These are phyloP conservation scores for Gari tellinella DNA, from an alignment of 2,888 invertebrate species.

Conservation along the genomic window DNA sequence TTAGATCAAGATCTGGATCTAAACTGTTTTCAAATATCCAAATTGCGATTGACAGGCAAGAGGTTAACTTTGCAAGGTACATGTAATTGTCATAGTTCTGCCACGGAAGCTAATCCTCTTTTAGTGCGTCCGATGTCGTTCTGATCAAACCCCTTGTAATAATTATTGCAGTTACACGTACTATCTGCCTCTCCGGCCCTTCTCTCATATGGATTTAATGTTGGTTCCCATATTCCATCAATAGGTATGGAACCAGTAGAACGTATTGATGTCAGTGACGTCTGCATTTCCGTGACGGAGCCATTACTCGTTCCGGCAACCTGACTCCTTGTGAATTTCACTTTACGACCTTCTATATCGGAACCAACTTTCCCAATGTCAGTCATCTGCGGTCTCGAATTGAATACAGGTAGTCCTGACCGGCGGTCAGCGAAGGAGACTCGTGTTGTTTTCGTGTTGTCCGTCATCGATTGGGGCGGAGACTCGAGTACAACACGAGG, in stretches of 20 bases:
- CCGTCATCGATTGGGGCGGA: slow-evolving; percentile 43
- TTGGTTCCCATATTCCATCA: slow-evolving; percentile 53
- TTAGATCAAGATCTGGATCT: too few species aligned
- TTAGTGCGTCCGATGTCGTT: neutral
- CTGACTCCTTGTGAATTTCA: slow-evolving; percentile 39
- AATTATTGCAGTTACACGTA: slow-evolving; percentile 11
- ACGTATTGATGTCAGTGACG: slow-evolving; percentile 47
- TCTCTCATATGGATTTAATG: slow-evolving; percentile 44
- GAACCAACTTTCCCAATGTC: slow-evolving; percentile 57
- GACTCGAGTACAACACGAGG: slow-evolving; percentile 59
- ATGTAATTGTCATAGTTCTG: too few species aligned
- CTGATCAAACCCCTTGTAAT: slow-evolving; percentile 41
- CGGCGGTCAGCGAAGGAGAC: slow-evolving; percentile 59
- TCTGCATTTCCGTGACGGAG: slow-evolving; percentile 24
- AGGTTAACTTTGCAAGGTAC: too few species aligned
- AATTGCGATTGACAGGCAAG: too few species aligned
- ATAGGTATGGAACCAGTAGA: slow-evolving; percentile 44
- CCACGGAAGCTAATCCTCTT: too few species aligned
- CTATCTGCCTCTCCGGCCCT: neutral
- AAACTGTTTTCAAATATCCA: too few species aligned
- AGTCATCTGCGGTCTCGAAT: slow-evolving; percentile 58
- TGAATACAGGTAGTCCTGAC: slow-evolving; percentile 33
- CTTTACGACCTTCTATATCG: slow-evolving; percentile 31
- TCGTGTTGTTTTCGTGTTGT: slow-evolving; percentile 29
- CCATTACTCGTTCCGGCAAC: slow-evolving; percentile 17